phyloP scores from a whole-genome alignment of 2,888 invertebrate genomes.

The Agrotis clavis region DNA sequence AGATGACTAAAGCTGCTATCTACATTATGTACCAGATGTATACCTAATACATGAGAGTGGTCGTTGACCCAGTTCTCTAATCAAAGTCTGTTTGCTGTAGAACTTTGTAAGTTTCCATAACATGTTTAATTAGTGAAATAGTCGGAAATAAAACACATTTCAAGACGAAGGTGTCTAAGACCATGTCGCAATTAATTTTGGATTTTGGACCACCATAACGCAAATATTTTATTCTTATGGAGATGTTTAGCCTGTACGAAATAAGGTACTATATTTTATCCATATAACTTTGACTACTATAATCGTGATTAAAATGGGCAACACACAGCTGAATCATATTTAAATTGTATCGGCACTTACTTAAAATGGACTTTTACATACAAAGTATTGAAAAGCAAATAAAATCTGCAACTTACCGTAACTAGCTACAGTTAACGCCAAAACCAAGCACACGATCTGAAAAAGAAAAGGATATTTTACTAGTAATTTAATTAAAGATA shows the following conservation, averaged over 20 bases:
- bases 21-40: background rate
- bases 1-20: slow-evolving; percentile 33
- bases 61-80: slow-evolving; percentile 30
- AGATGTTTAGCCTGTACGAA: too few relatives aligned
- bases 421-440: slow-evolving; percentile 42
- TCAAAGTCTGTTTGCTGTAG: background rate
- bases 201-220: too few relatives aligned
- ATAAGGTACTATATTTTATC: too few relatives aligned
- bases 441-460: slow-evolving; percentile 52
- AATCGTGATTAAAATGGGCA: too few relatives aligned
- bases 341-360: background rate
- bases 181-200: too few relatives aligned
- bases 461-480: background rate
- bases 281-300: too few relatives aligned
- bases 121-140: too few relatives aligned
- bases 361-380: background rate
- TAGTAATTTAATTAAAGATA: background rate
- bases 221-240: background rate
- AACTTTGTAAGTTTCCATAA: background rate
- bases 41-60: slow-evolving; percentile 9
- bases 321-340: background rate
- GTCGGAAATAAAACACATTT: background rate
- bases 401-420: slow-evolving; percentile 41
- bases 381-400: too few relatives aligned
- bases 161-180: too few relatives aligned